Evolutionary conservation across 2,888 invertebrate genomes (phyloP), one percentile per base, ranked within the genome.

Genomic region (Esperia sulphurella): DNA sequence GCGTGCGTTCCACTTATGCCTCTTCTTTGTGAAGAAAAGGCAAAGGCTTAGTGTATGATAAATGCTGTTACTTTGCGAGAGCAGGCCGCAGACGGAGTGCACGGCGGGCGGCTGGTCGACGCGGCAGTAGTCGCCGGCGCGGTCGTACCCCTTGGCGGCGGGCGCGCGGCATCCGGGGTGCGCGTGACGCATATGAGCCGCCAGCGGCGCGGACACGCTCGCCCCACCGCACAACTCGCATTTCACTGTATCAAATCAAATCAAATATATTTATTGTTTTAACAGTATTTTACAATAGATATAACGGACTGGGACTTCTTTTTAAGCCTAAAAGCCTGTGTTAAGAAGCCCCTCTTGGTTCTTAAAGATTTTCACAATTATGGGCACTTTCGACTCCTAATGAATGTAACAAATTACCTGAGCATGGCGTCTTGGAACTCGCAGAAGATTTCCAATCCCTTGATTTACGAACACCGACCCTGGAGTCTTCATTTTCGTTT

Each of bases 101-200:
- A 65, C 48, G 0, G 61, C 61, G 14, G 74, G 62, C 9, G 64
- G 64, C 5, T 71, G 61, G 51, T 79, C 79, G 1, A 38, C 96
- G 39, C 94, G 93, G 67, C 95, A 95, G 80, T 95, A 98, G 61
- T 93, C 93, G 1, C 98, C 98, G 29, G 94, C 93, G 51, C 96
- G 96, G 81, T 98, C 98, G 88, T 97, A 98, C 0, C 98, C 98
- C 75, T 96, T 96, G 21, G 93, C 93, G 5, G 97, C 95, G 52
- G 95, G 93, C 55, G 93, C 93, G 0, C 97, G 97, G 78, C 98
- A 98, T 0, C 98, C 98, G 0, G 96, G 95, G 87, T 98, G 98
- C 38, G 92, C 90, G 71, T 94, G 93, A 31, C 95, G 92, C 97
- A 98, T 97, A 82, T 98, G 98, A 63, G 95, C 95, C 0, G 96